Conservation (phyloP, 2,797 vertebrate species). For the Darevskia mixta region DNA sequence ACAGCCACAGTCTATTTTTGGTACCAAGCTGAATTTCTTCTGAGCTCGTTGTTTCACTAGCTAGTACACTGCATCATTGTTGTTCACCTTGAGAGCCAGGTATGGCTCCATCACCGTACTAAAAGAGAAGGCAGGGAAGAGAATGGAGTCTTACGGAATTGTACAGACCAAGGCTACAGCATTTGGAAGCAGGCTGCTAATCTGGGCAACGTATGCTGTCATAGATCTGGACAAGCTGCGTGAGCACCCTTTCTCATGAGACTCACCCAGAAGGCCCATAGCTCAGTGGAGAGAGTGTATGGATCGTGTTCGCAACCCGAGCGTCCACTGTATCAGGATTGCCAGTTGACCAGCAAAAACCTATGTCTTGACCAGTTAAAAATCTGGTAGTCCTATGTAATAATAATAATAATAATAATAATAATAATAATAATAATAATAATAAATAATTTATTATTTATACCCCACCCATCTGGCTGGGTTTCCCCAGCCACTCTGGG, state of each 20-base stretch:
- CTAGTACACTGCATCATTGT: neutral
- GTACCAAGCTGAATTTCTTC: neutral
- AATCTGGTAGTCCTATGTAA: neutral
- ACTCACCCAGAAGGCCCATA: neutral
- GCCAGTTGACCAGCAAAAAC: no score
- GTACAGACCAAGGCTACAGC: rapidly evolving
- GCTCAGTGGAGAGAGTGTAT: no score
- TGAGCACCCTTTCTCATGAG: neutral
- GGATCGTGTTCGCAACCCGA: no score
- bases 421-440: no score
- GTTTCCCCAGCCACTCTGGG: no score
- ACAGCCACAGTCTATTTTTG: constrained; percentile 3
- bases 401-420: no score
- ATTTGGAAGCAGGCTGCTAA: neutral
- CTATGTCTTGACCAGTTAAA: no score
- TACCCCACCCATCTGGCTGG: no score
- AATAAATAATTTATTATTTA: no score
- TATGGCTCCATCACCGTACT: neutral
- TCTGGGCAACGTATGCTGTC: neutral
- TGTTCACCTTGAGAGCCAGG: neutral
- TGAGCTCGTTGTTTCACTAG: constrained; percentile 7
- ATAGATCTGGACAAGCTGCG: neutral
- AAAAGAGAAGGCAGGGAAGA: neutral
- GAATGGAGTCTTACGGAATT: constrained; percentile 3
- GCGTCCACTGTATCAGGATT: no score